A percentile compares a stretch with the other conserved stretches of the same genome.
Evolutionary conservation across 2,113 vertebrate species (phyloP).

Genomic region (Gymnorhina tibicen): DNA sequence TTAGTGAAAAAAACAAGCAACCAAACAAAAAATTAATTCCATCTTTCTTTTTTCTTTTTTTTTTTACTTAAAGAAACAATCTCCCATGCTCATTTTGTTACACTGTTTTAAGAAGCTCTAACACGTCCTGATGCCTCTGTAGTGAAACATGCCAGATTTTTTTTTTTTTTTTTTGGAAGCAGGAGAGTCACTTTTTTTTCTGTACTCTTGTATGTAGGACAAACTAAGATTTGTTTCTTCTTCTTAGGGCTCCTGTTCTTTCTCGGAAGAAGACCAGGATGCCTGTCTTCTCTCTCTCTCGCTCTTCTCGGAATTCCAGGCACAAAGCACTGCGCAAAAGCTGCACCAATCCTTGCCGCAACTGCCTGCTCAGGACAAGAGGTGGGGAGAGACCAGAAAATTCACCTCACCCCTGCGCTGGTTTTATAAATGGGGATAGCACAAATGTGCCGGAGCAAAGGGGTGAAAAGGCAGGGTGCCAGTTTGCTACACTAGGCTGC

Average conservation of each 20-base stretch:
- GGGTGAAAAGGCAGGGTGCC: constrained; percentile 79
- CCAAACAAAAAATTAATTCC: not conserved
- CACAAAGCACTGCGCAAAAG: constrained; percentile 79
- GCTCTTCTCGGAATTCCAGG: constrained; percentile 76
- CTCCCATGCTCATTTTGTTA: constrained; percentile 52
- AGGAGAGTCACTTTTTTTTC: constrained; percentile 50
- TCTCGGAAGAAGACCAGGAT: constrained; percentile 64
- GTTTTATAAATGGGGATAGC: constrained; percentile 72
- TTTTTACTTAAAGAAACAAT: constrained; percentile 16
- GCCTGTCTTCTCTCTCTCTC: constrained; percentile 61
- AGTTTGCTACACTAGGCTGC: constrained; percentile 81
- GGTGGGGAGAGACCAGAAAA: constrained; percentile 72
- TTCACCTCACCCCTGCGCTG: constrained; percentile 68
- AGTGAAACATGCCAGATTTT: constrained; percentile 62
- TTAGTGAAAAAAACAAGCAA: constrained; percentile 9
- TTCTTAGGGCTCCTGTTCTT: constrained; percentile 60
- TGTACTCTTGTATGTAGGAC: constrained; percentile 66
- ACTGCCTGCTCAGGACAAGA: constrained; percentile 67
- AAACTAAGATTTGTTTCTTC: constrained; percentile 69
- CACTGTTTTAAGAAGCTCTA: constrained; percentile 62
- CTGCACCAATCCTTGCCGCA: constrained; percentile 76
- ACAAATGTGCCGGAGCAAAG: constrained; percentile 75
- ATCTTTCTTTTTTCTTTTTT: not conserved
- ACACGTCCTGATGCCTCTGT: constrained; percentile 66
- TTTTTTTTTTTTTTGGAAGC: constrained; percentile 54